A percentile compares a stretch with the other conserved stretches of the same genome.
Conservation (phyloP, 2,113 vertebrate genomes). For the Mirounga angustirostris region DNA sequence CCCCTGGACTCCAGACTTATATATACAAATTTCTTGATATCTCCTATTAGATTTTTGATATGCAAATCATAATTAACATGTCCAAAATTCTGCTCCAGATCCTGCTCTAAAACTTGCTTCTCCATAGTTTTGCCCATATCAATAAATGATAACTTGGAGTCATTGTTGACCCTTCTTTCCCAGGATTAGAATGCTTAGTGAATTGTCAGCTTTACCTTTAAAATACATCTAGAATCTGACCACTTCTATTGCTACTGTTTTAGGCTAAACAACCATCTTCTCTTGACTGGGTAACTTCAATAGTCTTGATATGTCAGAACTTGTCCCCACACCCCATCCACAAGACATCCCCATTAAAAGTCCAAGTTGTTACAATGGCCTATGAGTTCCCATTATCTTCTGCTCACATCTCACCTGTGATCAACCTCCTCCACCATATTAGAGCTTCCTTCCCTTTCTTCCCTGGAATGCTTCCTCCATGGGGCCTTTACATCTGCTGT, state of each 20-base stretch:
- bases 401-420: neutral
- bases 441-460: neutral
- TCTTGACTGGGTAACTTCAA: neutral
- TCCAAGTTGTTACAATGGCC: neutral
- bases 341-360: neutral
- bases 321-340: neutral
- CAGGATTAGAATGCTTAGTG: neutral
- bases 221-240: neutral
- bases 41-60: neutral
- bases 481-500: neutral
- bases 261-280: neutral
- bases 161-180: neutral
- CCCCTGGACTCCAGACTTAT: neutral
- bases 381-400: neutral
- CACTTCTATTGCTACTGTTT: neutral
- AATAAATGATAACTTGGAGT: neutral
- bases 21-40: neutral
- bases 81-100: neutral
- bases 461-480: neutral
- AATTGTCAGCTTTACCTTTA: neutral
- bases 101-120: neutral
- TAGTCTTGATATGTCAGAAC: neutral
- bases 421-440: neutral
- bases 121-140: neutral
- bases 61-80: neutral